Evolutionary conservation across 2,888 invertebrate genomes (phyloP).

Genomic region (Thymelicus acteon): DNA sequence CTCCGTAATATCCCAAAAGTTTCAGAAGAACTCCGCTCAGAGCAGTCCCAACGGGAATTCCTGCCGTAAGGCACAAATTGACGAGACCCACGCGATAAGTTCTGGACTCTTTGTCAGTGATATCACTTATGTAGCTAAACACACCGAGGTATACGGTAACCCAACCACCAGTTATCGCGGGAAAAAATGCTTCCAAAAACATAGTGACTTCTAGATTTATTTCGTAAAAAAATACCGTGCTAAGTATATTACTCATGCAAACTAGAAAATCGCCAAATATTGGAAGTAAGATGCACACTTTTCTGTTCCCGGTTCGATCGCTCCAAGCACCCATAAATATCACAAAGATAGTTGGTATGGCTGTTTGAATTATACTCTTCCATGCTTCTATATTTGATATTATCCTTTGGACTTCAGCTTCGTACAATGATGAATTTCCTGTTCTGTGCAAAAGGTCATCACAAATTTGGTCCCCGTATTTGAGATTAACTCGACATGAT

Average conservation of each 20-base stretch:
- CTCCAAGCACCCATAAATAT: constrained; percentile 87
- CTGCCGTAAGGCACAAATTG: constrained; percentile 84
- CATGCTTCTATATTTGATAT: constrained; percentile 83
- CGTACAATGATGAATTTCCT: constrained; percentile 85
- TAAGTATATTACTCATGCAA: constrained; percentile 75
- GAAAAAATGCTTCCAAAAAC: constrained; percentile 81
- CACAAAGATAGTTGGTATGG: constrained; percentile 81
- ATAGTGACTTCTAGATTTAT: constrained; percentile 82
- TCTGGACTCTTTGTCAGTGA: constrained; percentile 80
- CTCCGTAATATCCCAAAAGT: constrained; percentile 71
- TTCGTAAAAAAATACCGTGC: constrained; percentile 81
- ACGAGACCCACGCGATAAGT: constrained; percentile 86
- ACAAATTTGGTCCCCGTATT: constrained; percentile 66
- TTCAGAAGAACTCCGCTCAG: constrained; percentile 80
- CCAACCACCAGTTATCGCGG: constrained; percentile 83
- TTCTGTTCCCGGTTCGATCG: constrained; percentile 83
- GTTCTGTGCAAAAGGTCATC: constrained; percentile 63
- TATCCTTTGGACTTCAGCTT: constrained; percentile 84
- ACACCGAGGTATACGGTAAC: constrained; percentile 83
- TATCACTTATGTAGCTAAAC: constrained; percentile 86
- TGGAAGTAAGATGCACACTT: constrained; percentile 83
- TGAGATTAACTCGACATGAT: constrained; percentile 67
- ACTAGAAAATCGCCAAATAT: constrained; percentile 81
- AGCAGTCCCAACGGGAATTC: constrained; percentile 83
- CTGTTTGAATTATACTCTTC: constrained; percentile 84